Conservation (phyloP, 92 coral and sea anemone species). For the Scolanthus callimorphus region DNA sequence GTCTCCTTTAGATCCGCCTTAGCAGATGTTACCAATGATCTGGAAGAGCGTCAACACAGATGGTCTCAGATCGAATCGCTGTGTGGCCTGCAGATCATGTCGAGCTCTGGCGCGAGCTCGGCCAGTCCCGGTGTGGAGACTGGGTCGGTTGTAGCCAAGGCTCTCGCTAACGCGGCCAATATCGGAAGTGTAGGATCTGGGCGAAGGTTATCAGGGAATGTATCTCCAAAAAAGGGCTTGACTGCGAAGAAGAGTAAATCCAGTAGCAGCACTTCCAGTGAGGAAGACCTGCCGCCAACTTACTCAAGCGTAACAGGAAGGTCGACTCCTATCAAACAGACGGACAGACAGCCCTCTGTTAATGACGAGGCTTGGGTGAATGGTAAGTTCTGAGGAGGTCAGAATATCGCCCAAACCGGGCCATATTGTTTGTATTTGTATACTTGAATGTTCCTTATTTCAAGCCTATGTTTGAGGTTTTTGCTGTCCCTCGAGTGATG, state of each 20-base stretch:
- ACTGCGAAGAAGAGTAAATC: not conserved
- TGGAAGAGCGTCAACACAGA: constrained; percentile 92
- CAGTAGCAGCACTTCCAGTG: not conserved
- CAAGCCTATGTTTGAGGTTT: no score
- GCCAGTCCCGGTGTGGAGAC: constrained; percentile 16
- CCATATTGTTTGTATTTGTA: no score
- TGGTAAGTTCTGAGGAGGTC: no score
- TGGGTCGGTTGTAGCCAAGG: constrained; percentile 65
- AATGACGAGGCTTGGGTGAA: no score
- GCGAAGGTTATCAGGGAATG: constrained; percentile 58
- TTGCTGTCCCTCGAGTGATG: no score
- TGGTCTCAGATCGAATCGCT: constrained; percentile 93
- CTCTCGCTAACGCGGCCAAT: constrained; percentile 77
- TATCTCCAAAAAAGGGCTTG: no score
- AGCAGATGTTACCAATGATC: constrained; percentile 95
- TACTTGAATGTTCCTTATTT: no score
- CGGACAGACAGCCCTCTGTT: no score
- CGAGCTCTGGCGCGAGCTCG: no score
- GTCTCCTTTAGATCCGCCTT: constrained; percentile 57
- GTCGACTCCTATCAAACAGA: no score
- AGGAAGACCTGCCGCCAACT: constrained; percentile 70
- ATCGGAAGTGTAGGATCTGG: constrained; percentile 92
- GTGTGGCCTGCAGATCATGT: constrained; percentile 74
- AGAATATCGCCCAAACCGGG: no score
- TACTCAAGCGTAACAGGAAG: constrained; percentile 60